Conservation (phyloP, 2,113 vertebrate genomes). For the Benitochromis conjunctus region DNA sequence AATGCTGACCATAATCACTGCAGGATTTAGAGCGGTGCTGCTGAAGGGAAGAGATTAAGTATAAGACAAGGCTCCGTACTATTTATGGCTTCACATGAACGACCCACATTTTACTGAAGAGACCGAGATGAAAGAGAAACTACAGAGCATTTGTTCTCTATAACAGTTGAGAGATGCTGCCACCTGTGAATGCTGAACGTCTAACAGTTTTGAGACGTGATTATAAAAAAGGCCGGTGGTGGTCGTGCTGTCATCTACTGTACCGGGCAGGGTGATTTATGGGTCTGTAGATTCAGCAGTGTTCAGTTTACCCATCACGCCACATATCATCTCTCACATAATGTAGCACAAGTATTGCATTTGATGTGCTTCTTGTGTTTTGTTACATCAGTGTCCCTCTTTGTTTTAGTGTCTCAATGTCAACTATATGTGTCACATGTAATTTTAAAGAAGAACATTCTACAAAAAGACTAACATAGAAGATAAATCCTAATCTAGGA, state of each 20-base stretch:
- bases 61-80: not conserved
- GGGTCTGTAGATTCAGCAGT: not conserved
- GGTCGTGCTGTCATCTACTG: not conserved
- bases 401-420: not conserved
- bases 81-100: not conserved
- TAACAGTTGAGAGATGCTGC: not conserved
- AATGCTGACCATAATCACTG: not conserved
- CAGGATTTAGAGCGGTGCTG: not conserved
- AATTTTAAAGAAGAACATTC: fast-evolving
- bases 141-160: not conserved
- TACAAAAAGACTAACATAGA: not conserved
- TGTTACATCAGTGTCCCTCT: not conserved
- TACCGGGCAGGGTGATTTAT: not conserved
- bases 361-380: too few relatives aligned
- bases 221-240: not conserved
- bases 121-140: not conserved
- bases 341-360: not conserved
- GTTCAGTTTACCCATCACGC: not conserved
- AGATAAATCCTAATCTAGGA: fast-evolving
- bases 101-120: not conserved
- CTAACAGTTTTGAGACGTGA: not conserved
- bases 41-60: not conserved
- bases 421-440: not conserved
- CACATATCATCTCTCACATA: not conserved
- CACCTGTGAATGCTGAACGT: not conserved